Percentiles rank a stretch among this genome's conserved stretches.
These are phyloP conservation scores for Venustaconcha ellipsiformis DNA, from an alignment of 1,140 invertebrate species.

Conservation along the genomic window DNA sequence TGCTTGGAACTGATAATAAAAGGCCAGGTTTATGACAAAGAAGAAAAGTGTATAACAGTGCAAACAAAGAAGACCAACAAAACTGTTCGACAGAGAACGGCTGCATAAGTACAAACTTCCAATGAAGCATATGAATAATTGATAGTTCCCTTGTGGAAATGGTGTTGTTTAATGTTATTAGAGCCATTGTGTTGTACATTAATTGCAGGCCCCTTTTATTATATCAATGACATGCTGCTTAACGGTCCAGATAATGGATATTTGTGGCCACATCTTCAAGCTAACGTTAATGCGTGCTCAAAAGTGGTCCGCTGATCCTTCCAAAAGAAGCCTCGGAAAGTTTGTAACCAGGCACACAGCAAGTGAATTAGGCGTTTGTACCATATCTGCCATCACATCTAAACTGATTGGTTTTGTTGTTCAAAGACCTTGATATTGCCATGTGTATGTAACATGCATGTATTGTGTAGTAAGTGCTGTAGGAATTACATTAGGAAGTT, in stretches of 20 bases:
- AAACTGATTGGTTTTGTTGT: too few species aligned
- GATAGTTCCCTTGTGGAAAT: constrained; percentile 37
- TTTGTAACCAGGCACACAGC: constrained; percentile 22
- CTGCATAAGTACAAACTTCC: not conserved
- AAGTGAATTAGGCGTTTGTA: not conserved
- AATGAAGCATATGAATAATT: constrained; percentile 35
- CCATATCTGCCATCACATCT: too few species aligned
- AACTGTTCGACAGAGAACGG: not conserved
- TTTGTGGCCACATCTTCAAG: constrained; percentile 2
- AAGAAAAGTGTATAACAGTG: not conserved
- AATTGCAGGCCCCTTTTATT: constrained; percentile 8
- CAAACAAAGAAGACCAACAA: constrained; percentile 1
- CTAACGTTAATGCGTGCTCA: constrained; percentile 20
- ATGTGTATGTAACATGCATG: too few species aligned
- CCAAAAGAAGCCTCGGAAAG: constrained; percentile 1
- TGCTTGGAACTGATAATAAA: constrained; percentile 11
- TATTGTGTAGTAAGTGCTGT: too few species aligned
- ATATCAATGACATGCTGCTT: constrained; percentile 30
- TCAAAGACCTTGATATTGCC: too few species aligned
- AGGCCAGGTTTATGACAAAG: too few species aligned
- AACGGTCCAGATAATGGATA: constrained; percentile 8
- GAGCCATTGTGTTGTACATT: constrained; percentile 43
- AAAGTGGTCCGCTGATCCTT: constrained; percentile 1
- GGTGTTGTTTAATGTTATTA: constrained; percentile 39
- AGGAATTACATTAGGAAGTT: too few species aligned